Evolutionary conservation across 2,888 invertebrate genomes (phyloP).

Genomic region (Matsumyia berberina): DNA sequence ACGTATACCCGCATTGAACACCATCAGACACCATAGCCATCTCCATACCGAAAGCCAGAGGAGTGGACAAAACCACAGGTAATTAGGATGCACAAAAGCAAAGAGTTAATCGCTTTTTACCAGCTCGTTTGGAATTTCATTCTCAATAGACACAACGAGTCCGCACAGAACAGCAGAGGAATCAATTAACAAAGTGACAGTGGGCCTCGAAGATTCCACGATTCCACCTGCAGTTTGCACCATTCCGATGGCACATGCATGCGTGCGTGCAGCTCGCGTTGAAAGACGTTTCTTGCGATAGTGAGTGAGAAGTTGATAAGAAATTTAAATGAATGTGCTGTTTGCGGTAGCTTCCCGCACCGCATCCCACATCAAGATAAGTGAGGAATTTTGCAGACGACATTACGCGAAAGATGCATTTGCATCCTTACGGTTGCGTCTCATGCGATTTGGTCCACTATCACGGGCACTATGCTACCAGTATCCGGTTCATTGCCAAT

Average conservation of each 20-base stretch:
- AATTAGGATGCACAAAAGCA: constrained; percentile 26
- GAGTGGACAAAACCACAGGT: constrained; percentile 3
- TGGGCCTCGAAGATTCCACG: neutral
- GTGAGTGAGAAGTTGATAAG: neutral
- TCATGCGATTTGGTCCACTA: constrained; percentile 10
- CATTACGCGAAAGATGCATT: neutral
- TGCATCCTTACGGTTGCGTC: neutral
- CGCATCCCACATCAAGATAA: neutral
- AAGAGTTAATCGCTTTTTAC: constrained; percentile 6
- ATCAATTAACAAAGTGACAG: constrained; percentile 36
- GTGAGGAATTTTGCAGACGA: neutral
- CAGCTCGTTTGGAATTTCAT: constrained; percentile 6
- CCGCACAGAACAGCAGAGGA: neutral
- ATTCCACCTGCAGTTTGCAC: too few relatives aligned
- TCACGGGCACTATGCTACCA: too few relatives aligned
- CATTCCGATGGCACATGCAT: too few relatives aligned
- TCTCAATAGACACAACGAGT: constrained; percentile 25
- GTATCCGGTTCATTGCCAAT: constrained; percentile 19
- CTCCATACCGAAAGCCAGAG: too few relatives aligned
- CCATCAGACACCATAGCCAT: too few relatives aligned
- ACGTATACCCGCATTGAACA: too few relatives aligned
- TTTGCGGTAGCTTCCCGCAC: neutral
- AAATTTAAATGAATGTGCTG: neutral
- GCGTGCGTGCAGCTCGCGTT: neutral
- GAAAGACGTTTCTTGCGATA: constrained; percentile 11